Evolutionary conservation across 1,140 invertebrate genomes (phyloP).

Genomic region (Lepidurus packardi): DNA sequence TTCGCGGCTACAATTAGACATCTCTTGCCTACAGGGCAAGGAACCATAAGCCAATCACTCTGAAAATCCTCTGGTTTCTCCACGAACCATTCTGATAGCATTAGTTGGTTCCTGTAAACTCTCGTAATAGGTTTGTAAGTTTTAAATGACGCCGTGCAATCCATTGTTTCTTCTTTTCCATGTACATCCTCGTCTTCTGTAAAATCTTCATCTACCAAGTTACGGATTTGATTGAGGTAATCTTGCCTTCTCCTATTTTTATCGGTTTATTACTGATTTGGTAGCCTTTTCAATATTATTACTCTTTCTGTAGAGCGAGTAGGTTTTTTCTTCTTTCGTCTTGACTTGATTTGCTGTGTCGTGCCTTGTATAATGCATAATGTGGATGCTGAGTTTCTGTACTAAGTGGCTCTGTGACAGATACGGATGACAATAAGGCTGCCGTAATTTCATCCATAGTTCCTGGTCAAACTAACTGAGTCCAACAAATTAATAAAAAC

Average conservation of each 20-base stretch:
- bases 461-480: not conserved
- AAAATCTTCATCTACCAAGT: slow-evolving; percentile 42
- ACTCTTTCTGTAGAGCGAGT: slow-evolving; percentile 44
- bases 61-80: slow-evolving; percentile 73
- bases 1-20: slow-evolving; percentile 66
- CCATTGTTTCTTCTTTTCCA: slow-evolving; percentile 35
- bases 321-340: slow-evolving; percentile 41
- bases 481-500: too few relatives aligned
- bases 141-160: slow-evolving; percentile 24
- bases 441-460: slow-evolving; percentile 29
- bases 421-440: slow-evolving; percentile 22
- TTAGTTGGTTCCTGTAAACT: slow-evolving; percentile 48
- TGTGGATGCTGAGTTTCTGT: slow-evolving; percentile 40
- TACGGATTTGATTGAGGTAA: slow-evolving; percentile 42
- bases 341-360: slow-evolving; percentile 40
- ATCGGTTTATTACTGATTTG: not conserved
- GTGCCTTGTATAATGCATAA: slow-evolving; percentile 43
- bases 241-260: slow-evolving; percentile 42
- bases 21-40: slow-evolving; percentile 74
- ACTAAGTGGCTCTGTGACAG: slow-evolving; percentile 23
- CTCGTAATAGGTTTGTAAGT: not conserved
- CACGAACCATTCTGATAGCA: slow-evolving; percentile 87
- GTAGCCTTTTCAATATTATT: slow-evolving; percentile 29
- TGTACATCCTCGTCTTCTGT: slow-evolving; percentile 35
- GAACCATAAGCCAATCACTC: slow-evolving; percentile 71